Evolutionary conservation across 2,797 vertebrate species (phyloP), one percentile per base, ranked within the genome.

Genomic region (Macrochelys suwanniensis): DNA sequence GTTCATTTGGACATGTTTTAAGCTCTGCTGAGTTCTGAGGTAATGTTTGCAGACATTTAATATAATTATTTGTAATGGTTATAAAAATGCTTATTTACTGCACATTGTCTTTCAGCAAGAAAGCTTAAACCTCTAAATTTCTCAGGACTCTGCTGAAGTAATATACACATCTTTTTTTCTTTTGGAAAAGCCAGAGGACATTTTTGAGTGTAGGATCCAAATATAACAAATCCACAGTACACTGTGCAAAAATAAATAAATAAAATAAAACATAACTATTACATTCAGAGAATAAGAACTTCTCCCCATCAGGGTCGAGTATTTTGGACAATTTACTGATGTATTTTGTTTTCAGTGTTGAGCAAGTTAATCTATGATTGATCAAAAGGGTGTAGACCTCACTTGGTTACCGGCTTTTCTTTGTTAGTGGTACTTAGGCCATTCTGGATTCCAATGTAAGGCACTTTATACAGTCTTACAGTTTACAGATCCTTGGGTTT

Each of bases 91-190:
- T 33, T 79, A 84, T 80, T 95, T 90, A 93, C 83, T 79, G 89
- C 84, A 82, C n/a, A 59, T 45, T 84, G 9, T 83, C 37, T 94
- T 93, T 95, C 83, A 78, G 45, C 28, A 92, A 89, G 59, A 49
- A 87, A 92, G 59, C 23, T 94, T 94, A 94, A 94, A 96, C 11
- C 5, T 87, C 78, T 54, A 87, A n/a, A 92, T 94, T 96, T 94
- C 88, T 81, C 88, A 93, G 65, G 65, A 88, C 3, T 90, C 28
- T 94, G 23, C 74, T 79, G 25, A 96, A 95, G 74, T 90, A 82
- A 80, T 21, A 53, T 1, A 6, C 37, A 54, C 93, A 90, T 79
- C 42, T 93, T 90, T 28, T 94, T 90, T 28, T 78, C 92, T 23
- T 89, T 88, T 3, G 80, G 11, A 85, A 86, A 93, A 95, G 45